Conservation (phyloP, 2,888 invertebrate genomes). For the Aspidapion aeneum region DNA sequence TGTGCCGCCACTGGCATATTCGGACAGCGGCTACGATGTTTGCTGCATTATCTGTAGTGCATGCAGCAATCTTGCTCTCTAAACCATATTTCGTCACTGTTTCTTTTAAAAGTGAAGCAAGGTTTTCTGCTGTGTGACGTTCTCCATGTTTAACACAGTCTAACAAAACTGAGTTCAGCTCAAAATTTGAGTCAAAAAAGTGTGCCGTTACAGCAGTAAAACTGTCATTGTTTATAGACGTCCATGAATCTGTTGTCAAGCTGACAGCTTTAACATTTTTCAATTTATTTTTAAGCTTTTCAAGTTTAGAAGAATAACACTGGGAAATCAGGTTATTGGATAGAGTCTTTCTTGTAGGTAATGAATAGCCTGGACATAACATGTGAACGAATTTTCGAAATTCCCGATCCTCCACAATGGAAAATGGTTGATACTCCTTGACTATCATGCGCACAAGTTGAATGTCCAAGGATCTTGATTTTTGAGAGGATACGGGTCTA, state of each 20-base stretch:
- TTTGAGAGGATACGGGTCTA: neutral
- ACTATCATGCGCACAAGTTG: neutral
- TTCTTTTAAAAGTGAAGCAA: too few relatives aligned
- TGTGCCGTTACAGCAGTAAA: too few relatives aligned
- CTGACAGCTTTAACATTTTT: neutral
- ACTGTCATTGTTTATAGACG: neutral
- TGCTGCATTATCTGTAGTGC: constrained; percentile 32
- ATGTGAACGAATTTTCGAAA: neutral
- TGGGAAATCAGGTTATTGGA: neutral
- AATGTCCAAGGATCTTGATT: neutral
- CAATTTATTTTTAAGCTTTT: too few relatives aligned
- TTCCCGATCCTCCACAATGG: neutral
- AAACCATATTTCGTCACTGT: too few relatives aligned
- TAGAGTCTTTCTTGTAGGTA: neutral
- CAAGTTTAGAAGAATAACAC: too few relatives aligned
- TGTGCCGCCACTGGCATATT: constrained; percentile 25
- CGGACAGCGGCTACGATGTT: constrained; percentile 18
- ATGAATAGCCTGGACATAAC: neutral
- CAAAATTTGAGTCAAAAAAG: too few relatives aligned
- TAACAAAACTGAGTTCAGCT: constrained; percentile 11
- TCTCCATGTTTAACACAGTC: constrained; percentile 19
- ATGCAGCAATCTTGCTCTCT: constrained; percentile 28
- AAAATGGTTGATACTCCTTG: neutral
- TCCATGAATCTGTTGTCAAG: neutral
- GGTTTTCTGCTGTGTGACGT: constrained; percentile 19